Evolutionary conservation across 2,113 vertebrate species (phyloP).

Genomic region (Hiodon alosoides): DNA sequence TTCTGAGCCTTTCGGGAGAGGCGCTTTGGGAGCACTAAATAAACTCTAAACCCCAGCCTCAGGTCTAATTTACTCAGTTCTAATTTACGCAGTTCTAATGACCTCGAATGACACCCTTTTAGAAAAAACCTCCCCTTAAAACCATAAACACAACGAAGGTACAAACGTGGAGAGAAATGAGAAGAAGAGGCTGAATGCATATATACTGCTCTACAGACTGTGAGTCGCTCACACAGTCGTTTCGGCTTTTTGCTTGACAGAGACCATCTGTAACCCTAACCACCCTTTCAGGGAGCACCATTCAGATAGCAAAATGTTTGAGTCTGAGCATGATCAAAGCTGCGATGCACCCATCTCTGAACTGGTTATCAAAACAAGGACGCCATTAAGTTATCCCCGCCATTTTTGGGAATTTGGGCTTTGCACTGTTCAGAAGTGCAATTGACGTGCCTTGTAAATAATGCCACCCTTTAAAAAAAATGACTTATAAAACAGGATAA

Average conservation of each 20-base stretch:
- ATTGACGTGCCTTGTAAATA: background rate
- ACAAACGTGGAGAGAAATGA: conserved; percentile 51
- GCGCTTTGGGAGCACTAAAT: no score
- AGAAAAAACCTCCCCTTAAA: no score
- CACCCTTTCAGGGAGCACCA: conserved; percentile 19
- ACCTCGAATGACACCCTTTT: no score
- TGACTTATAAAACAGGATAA: no score
- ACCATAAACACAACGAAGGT: no score
- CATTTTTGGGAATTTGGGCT: no score
- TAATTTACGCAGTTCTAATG: no score
- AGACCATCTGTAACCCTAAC: conserved; percentile 56
- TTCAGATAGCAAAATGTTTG: conserved; percentile 22
- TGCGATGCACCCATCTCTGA: background rate
- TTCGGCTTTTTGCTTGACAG: conserved; percentile 50
- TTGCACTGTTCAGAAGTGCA: no score
- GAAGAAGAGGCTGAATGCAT: conserved; percentile 53
- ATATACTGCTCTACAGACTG: conserved; percentile 55
- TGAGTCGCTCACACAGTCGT: conserved; percentile 55
- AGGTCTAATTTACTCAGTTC: no score
- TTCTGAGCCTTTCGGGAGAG: no score
- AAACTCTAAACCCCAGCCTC: no score
- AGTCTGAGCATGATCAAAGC: conserved; percentile 17
- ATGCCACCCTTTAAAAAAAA: background rate
- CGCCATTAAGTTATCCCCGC: background rate
- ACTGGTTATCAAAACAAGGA: conserved; percentile 6